phyloP scores from a whole-genome alignment of 2,888 invertebrate genomes.

The Apamea anceps region DNA sequence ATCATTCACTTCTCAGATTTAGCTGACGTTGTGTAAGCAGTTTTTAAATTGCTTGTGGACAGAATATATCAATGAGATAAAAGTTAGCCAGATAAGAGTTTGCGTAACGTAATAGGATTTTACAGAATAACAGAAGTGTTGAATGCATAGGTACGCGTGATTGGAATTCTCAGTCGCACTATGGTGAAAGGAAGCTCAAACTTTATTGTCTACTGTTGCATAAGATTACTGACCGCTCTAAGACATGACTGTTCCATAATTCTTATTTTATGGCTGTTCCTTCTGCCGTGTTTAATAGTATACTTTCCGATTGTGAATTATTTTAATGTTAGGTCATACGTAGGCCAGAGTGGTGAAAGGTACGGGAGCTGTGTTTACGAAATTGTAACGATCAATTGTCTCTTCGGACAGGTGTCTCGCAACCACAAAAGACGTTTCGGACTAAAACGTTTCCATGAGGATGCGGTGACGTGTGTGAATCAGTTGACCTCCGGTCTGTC shows the following conservation, averaged over 20 bases:
- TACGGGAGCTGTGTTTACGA: conserved; percentile 60
- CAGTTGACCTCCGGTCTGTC: conserved; percentile 73
- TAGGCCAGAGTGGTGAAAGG: conserved; percentile 76
- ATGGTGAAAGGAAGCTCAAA: conserved; percentile 79
- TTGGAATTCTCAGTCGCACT: conserved; percentile 62
- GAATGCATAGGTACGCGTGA: conserved; percentile 41
- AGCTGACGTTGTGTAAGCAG: conserved; percentile 8
- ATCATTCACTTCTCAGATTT: conserved; percentile 39
- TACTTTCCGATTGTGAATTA: conserved; percentile 79
- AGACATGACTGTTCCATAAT: conserved; percentile 71
- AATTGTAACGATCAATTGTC: conserved; percentile 69
- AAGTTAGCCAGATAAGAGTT: conserved; percentile 16
- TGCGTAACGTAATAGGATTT: conserved; percentile 35
- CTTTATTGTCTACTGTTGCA: conserved; percentile 78
- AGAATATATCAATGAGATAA: conserved; percentile 16
- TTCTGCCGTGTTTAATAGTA: conserved; percentile 69
- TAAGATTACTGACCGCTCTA: conserved; percentile 76
- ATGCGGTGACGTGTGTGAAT: conserved; percentile 73
- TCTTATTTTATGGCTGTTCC: conserved; percentile 68
- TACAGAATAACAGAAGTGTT: conserved; percentile 44
- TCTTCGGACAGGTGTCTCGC: conserved; percentile 59
- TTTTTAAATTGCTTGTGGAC: conserved; percentile 30
- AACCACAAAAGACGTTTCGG: conserved; percentile 56
- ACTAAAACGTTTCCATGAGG: conserved; percentile 66
- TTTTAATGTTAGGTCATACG: conserved; percentile 74